Percentiles rank a stretch among this genome's conserved stretches.
Conservation (phyloP, 2,888 invertebrate species). For the Trichogramma evanescens region DNA sequence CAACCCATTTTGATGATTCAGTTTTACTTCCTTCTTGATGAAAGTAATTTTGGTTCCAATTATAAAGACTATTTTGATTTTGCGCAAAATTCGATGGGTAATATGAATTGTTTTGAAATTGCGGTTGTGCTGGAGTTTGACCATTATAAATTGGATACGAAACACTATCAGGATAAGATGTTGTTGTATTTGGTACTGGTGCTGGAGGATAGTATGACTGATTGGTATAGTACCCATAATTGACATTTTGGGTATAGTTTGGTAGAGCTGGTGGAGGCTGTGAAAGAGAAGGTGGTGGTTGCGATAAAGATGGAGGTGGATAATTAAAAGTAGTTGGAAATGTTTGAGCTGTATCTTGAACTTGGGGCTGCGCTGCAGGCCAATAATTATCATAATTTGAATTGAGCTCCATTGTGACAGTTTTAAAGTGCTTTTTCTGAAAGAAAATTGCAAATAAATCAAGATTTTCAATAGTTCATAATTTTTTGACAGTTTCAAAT, state of each 20-base stretch:
- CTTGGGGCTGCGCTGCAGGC: slow-evolving; percentile 13
- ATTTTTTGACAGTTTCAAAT: not conserved
- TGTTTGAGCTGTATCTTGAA: slow-evolving; percentile 13
- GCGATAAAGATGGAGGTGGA: not conserved
- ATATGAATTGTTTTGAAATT: slow-evolving; percentile 14
- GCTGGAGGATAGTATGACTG: slow-evolving; percentile 8
- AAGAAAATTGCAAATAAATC: not conserved
- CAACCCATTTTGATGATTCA: slow-evolving; percentile 14
- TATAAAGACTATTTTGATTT: slow-evolving; percentile 12
- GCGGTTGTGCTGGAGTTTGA: not conserved
- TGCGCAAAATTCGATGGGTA: slow-evolving; percentile 26
- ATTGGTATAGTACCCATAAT: slow-evolving; percentile 15
- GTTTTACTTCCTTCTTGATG: slow-evolving; percentile 17
- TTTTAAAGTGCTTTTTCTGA: not conserved
- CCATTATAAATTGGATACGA: slow-evolving; percentile 10
- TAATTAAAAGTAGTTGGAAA: slow-evolving; percentile 1
- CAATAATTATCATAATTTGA: slow-evolving; percentile 15
- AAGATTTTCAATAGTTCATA: not conserved
- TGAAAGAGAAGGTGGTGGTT: not conserved
- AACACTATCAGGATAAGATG: slow-evolving; percentile 1
- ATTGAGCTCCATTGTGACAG: slow-evolving; percentile 15
- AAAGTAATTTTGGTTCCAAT: slow-evolving; percentile 25
- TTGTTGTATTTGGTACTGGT: slow-evolving; percentile 6
- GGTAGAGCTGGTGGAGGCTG: not conserved
- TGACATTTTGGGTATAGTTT: slow-evolving; percentile 2